Percentiles rank a stretch among this genome's conserved stretches.
Conservation (phyloP, 2,797 vertebrate species). For the Aldrovandia affinis region DNA sequence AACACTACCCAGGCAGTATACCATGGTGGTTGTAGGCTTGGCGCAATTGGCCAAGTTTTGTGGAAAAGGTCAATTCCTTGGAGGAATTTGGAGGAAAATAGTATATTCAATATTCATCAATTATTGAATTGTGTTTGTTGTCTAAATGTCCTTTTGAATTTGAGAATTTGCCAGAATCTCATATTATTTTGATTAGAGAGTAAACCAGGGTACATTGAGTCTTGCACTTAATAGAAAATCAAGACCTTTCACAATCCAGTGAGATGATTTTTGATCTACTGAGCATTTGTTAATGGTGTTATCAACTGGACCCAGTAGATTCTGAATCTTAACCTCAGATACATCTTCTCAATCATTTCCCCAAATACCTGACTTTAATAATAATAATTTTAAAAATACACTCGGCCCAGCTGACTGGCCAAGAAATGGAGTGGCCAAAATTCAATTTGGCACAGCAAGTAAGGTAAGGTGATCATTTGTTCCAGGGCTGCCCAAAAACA, state of each 20-base stretch:
- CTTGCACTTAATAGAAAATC: neutral
- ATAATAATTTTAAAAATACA: neutral
- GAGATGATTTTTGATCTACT: neutral
- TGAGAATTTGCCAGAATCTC: slow-evolving; percentile 4
- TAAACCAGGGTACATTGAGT: slow-evolving; percentile 8
- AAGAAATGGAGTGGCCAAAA: neutral
- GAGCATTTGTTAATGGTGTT: slow-evolving; percentile 5
- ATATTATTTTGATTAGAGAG: neutral
- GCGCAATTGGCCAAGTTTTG: neutral
- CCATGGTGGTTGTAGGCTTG: neutral
- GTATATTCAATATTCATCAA: slow-evolving; percentile 1
- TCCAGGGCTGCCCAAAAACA: slow-evolving; percentile 22
- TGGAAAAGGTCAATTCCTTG: neutral
- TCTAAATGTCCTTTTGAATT: slow-evolving; percentile 10
- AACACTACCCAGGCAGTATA: neutral
- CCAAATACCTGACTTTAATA: neutral
- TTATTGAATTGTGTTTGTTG: neutral
- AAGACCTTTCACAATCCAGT: neutral
- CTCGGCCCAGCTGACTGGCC: neutral
- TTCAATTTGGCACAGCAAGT: neutral
- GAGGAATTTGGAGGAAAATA: neutral
- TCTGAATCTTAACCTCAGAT: neutral
- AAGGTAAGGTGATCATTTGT: slow-evolving; percentile 10
- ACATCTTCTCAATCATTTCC: neutral
- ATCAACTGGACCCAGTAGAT: neutral